phyloP scores from a whole-genome alignment of 2,113 vertebrate species.

The Meriones unguiculatus region DNA sequence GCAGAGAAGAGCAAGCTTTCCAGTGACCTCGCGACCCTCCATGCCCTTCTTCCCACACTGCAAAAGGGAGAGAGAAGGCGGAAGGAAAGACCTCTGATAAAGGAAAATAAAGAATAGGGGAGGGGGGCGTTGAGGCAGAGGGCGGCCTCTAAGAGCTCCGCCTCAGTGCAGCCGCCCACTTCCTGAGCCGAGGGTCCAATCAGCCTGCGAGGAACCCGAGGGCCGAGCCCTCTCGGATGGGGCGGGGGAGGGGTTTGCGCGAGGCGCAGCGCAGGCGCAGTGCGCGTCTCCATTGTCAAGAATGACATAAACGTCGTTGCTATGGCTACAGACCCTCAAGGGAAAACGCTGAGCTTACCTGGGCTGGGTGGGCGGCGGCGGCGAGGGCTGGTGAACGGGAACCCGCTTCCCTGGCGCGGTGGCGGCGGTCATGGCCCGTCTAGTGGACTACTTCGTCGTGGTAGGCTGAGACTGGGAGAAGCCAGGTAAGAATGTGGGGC shows the following conservation, averaged over 20 bases:
- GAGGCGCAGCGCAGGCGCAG: constrained; percentile 92
- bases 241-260: constrained; percentile 68
- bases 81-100: constrained; percentile 34
- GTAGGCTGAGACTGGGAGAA: constrained; percentile 97
- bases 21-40: not conserved
- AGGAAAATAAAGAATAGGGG: not conserved
- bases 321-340: too few species aligned
- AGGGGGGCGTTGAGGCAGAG: not conserved
- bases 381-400: constrained; percentile 79
- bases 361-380: constrained; percentile 83
- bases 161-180: not conserved
- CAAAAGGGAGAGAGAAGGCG: not conserved
- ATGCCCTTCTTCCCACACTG: not conserved
- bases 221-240: not conserved
- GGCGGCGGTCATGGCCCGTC: constrained; percentile 93
- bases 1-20: constrained; percentile 49
- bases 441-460: constrained; percentile 97
- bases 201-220: accelerated
- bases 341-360: constrained; percentile 95
- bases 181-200: not conserved
- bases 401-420: constrained; percentile 70
- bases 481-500: constrained; percentile 90
- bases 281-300: constrained; percentile 91
- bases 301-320: constrained; percentile 94
- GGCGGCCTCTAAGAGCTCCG: not conserved